Conservation (phyloP, 2,888 invertebrate genomes). For the Ectemnius continuus region DNA sequence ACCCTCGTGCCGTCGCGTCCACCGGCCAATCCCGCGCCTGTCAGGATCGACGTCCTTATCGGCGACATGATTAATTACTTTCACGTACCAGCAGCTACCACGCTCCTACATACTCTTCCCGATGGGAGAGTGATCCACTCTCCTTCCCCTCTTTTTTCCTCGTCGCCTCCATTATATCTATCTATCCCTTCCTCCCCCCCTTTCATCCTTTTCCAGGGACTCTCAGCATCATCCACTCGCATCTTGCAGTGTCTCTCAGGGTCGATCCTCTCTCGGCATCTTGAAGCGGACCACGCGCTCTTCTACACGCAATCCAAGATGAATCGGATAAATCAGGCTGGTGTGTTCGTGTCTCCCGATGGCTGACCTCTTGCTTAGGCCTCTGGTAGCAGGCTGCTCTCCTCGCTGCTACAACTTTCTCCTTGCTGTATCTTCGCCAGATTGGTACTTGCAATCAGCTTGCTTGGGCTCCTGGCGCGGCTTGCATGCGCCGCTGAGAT, state of each 20-base stretch:
- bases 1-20: slow-evolving; percentile 37
- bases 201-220: neutral
- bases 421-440: no score
- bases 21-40: slow-evolving; percentile 39
- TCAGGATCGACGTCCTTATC: slow-evolving; percentile 62
- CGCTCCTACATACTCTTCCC: slow-evolving; percentile 29
- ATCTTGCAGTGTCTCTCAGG: neutral
- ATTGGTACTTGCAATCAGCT: no score
- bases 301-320: neutral
- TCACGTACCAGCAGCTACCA: slow-evolving; percentile 18
- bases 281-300: neutral
- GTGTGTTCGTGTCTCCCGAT: no score
- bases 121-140: slow-evolving; percentile 6
- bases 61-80: slow-evolving; percentile 59
- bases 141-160: neutral
- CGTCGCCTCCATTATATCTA: slow-evolving; percentile 11
- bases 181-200: slow-evolving; percentile 8
- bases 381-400: no score
- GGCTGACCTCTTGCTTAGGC: no score
- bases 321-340: no score
- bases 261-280: neutral
- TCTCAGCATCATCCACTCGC: neutral
- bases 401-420: no score
- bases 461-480: no score
- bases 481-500: no score